These are phyloP conservation scores for Microtus richardsoni DNA, from an alignment of 2,113 vertebrate species.

Conservation along the genomic window DNA sequence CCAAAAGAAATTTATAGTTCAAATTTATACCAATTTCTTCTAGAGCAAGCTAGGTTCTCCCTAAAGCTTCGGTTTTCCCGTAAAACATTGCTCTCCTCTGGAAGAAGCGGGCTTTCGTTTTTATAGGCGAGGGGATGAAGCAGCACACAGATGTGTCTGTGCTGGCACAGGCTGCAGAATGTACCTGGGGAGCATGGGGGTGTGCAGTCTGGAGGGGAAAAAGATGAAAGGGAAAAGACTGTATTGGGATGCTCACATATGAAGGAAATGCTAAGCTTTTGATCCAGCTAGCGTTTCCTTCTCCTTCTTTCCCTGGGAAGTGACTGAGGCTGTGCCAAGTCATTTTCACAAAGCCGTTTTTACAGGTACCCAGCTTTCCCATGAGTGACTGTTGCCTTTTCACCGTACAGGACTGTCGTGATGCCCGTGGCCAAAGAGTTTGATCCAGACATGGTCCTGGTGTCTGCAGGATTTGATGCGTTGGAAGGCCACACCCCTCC, in stretches of 20 bases:
- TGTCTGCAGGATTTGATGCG: constrained; percentile 91
- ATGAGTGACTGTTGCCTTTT: constrained; percentile 77
- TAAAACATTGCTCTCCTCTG: constrained; percentile 89
- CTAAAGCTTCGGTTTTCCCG: constrained; percentile 82
- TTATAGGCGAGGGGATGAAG: constrained; percentile 86
- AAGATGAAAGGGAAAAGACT: constrained; percentile 52
- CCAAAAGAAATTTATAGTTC: constrained; percentile 90
- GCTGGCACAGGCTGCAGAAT: constrained; percentile 79
- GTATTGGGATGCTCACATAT: constrained; percentile 56
- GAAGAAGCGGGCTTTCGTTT: constrained; percentile 81
- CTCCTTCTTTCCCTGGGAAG: neutral
- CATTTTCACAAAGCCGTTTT: constrained; percentile 10
- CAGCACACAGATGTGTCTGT: constrained; percentile 86
- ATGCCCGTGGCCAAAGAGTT: constrained; percentile 90
- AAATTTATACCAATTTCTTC: constrained; percentile 89
- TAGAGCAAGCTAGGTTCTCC: constrained; percentile 86
- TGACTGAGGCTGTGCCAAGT: constrained; percentile 67
- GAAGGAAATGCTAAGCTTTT: constrained; percentile 65
- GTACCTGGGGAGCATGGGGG: constrained; percentile 82
- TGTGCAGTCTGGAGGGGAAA: constrained; percentile 46
- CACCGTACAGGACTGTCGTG: constrained; percentile 87
- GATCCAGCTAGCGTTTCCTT: constrained; percentile 15
- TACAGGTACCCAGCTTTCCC: constrained; percentile 40
- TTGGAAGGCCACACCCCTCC: constrained; percentile 91
- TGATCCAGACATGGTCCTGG: constrained; percentile 90